Evolutionary conservation across 2,797 vertebrate species (phyloP).

Genomic region (Euphonia xanthogaster): DNA sequence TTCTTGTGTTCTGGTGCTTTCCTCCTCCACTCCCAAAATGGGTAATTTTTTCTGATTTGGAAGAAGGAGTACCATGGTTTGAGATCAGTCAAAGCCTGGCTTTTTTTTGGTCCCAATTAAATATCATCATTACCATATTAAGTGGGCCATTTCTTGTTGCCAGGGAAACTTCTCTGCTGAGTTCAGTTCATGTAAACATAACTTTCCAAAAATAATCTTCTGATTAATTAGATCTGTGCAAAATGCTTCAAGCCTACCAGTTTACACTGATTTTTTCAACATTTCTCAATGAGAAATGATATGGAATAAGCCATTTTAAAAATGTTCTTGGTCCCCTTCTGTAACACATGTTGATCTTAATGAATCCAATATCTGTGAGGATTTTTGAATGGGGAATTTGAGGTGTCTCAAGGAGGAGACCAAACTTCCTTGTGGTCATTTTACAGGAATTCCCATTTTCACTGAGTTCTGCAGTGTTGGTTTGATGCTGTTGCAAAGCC

Average conservation of each 20-base stretch:
- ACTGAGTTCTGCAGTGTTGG: not conserved
- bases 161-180: slow-evolving; percentile 51
- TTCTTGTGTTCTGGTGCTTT: not conserved
- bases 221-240: slow-evolving; percentile 50
- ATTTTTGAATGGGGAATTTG: not conserved
- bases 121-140: slow-evolving; percentile 61
- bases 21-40: not conserved
- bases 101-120: slow-evolving; percentile 24
- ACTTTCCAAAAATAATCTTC: slow-evolving; percentile 64
- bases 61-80: not conserved
- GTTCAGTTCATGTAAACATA: slow-evolving; percentile 54
- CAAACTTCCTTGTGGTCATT: not conserved
- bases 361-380: not conserved
- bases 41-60: not conserved
- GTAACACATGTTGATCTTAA: not conserved
- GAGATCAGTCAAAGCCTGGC: not conserved
- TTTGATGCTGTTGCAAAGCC: not conserved
- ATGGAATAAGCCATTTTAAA: not conserved
- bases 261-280: not conserved
- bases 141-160: slow-evolving; percentile 62
- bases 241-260: not conserved
- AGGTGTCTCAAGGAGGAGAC: not conserved
- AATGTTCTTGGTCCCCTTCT: not conserved
- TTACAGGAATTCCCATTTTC: not conserved
- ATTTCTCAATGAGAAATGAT: not conserved